A percentile compares a stretch with the other conserved stretches of the same genome.
Evolutionary conservation across 2,113 vertebrate genomes (phyloP).

Genomic region (Tetrao urogallus): DNA sequence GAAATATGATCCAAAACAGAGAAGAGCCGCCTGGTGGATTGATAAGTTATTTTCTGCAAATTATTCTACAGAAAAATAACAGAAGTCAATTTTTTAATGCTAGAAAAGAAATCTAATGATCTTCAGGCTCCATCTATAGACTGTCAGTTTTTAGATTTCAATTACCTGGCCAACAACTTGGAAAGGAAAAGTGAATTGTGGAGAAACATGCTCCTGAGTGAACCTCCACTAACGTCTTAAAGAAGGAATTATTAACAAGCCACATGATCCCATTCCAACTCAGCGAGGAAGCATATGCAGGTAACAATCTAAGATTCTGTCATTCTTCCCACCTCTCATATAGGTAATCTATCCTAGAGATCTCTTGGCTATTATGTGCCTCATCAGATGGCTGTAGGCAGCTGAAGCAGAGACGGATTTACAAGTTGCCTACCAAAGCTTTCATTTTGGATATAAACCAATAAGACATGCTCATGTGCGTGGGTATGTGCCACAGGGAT

Average conservation of each 20-base stretch:
- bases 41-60: slow-evolving; percentile 9
- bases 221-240: not conserved
- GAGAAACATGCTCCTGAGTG: not conserved
- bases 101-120: not conserved
- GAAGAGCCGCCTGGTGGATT: not conserved
- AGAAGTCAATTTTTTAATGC: not conserved
- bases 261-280: not conserved
- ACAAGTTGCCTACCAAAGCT: not conserved
- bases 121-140: not conserved
- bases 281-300: not conserved
- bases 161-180: not conserved
- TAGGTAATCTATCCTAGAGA: not conserved
- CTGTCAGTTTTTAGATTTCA: not conserved
- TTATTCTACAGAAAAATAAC: not conserved
- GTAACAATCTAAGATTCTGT: not conserved
- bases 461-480: not conserved
- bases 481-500: not conserved
- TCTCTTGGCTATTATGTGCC: not conserved
- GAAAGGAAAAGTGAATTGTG: not conserved
- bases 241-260: not conserved
- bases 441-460: not conserved
- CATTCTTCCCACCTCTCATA: not conserved
- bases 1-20: slow-evolving; percentile 7
- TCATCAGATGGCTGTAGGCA: not conserved
- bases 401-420: not conserved